A percentile compares a stretch with the other conserved stretches of the same genome.
Evolutionary conservation across 2,113 vertebrate species (phyloP).

Genomic region (Pseudorectes ferrugineus): DNA sequence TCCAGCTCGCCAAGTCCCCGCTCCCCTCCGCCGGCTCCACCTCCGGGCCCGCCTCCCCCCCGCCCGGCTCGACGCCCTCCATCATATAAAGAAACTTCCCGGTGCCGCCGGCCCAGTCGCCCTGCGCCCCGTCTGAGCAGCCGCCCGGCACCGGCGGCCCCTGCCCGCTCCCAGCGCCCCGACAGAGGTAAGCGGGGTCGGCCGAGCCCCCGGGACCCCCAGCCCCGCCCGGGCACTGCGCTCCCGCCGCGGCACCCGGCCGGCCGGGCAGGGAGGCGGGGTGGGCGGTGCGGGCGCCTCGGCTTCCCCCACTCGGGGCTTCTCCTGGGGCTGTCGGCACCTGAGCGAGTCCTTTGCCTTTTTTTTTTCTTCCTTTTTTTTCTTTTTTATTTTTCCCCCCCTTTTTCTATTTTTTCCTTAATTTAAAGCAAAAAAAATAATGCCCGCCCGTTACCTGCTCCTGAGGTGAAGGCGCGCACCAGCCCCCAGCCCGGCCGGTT

Average conservation of each 20-base stretch:
- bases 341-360: neutral
- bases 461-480: neutral
- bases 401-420: neutral
- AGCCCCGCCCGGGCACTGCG: neutral
- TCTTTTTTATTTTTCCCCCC: neutral
- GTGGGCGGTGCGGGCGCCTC: neutral
- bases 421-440: neutral
- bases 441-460: neutral
- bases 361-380: no score
- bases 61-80: neutral
- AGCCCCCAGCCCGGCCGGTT: neutral
- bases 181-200: neutral
- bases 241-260: neutral
- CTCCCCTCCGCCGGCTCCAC: neutral
- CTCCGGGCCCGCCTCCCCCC: neutral
- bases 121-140: neutral
- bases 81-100: constrained; percentile 53
- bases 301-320: neutral
- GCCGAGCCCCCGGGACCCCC: neutral
- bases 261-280: neutral
- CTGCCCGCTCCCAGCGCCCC: neutral
- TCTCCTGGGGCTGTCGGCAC: neutral
- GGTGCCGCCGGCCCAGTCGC: neutral
- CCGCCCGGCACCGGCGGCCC: neutral
- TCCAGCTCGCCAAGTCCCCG: constrained; percentile 5